phyloP scores from a whole-genome alignment of 2,113 vertebrate species.

The Lampris incognitus region DNA sequence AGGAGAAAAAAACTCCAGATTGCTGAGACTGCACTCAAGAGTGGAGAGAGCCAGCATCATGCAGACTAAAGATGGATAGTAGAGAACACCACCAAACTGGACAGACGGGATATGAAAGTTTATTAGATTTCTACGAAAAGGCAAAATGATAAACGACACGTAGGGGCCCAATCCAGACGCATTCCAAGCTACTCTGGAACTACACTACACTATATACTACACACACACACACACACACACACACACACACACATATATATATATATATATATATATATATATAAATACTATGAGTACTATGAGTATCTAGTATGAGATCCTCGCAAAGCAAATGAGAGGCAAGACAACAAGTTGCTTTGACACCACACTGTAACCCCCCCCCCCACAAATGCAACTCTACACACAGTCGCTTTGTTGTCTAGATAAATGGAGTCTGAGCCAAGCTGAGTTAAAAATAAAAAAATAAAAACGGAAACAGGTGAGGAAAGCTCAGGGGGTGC shows the following conservation, averaged over 20 bases:
- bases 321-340: not conserved
- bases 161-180: slow-evolving; percentile 8
- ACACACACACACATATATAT: too few relatives aligned
- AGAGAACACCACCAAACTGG: not conserved
- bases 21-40: slow-evolving; percentile 9
- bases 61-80: slow-evolving; percentile 3
- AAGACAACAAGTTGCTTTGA: not conserved
- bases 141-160: slow-evolving; percentile 36
- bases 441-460: not conserved
- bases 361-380: not conserved
- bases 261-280: too few relatives aligned
- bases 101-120: slow-evolving; percentile 28
- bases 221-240: too few relatives aligned
- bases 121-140: slow-evolving; percentile 28
- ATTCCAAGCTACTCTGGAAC: slow-evolving; percentile 1
- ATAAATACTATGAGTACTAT: too few relatives aligned
- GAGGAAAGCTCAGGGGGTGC: not conserved
- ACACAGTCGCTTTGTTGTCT: not conserved
- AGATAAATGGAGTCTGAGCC: not conserved
- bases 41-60: not conserved
- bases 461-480: not conserved
- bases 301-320: slow-evolving; percentile 9
- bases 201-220: not conserved
- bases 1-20: not conserved
- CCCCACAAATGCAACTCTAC: not conserved